Evolutionary conservation across 2,113 vertebrate genomes (phyloP).

Genomic region (Plestiodon gilberti): DNA sequence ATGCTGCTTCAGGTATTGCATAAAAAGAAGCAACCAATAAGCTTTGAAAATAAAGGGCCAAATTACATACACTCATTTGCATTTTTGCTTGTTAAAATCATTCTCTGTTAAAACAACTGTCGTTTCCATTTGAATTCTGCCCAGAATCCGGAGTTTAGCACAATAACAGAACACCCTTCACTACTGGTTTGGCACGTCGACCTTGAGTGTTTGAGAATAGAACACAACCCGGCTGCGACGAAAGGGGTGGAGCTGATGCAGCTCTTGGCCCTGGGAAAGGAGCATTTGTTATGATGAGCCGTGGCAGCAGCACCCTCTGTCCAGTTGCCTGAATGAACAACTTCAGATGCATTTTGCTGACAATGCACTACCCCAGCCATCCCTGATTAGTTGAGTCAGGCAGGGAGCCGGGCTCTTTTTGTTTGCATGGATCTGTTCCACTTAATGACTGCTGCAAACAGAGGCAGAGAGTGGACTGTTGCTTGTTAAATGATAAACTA

Average conservation of each 20-base stretch:
- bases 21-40: background rate
- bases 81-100: background rate
- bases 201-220: background rate
- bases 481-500: background rate
- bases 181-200: background rate
- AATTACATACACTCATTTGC: background rate
- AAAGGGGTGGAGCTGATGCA: background rate
- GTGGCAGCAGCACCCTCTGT: background rate
- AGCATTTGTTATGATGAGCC: background rate
- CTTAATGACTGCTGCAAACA: background rate
- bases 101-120: background rate
- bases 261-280: background rate
- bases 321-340: background rate
- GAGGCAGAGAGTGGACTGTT: background rate
- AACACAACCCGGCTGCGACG: background rate
- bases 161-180: background rate
- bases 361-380: background rate
- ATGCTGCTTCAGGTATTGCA: background rate
- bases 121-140: background rate
- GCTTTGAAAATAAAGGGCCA: background rate
- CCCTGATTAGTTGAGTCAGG: background rate
- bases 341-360: background rate
- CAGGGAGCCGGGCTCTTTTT: background rate
- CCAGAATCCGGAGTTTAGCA: background rate
- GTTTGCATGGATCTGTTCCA: background rate